phyloP scores from a whole-genome alignment of 2,888 invertebrate species.

The Esperia sulphurella region DNA sequence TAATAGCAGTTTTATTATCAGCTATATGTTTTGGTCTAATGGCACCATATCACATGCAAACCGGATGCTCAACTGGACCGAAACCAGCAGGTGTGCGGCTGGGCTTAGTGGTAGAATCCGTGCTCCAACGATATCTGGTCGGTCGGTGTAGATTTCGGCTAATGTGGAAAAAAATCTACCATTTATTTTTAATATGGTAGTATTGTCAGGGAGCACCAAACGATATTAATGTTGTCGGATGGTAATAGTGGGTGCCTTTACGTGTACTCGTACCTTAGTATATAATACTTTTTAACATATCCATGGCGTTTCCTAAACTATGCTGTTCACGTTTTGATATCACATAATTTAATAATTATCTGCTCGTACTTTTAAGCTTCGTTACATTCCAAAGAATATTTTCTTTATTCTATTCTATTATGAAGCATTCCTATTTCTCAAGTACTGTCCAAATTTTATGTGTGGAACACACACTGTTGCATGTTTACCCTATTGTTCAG shows the following conservation, averaged over 20 bases:
- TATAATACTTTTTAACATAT: conserved; percentile 38
- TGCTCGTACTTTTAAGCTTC: conserved; percentile 48
- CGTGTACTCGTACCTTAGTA: conserved; percentile 51
- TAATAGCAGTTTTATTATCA: no score
- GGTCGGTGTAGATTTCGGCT: no score
- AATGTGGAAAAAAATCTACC: not conserved
- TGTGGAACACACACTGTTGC: conserved; percentile 52
- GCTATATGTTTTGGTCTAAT: no score
- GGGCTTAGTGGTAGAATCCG: no score
- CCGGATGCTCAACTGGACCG: no score
- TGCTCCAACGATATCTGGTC: no score
- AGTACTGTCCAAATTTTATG: conserved; percentile 41
- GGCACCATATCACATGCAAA: no score
- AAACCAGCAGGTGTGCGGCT: no score
- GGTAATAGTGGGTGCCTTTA: conserved; percentile 53
- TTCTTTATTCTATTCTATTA: conserved; percentile 51
- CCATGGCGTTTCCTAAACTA: conserved; percentile 27
- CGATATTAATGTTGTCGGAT: conserved; percentile 30
- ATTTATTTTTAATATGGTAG: conserved; percentile 34
- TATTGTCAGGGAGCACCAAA: conserved; percentile 62
- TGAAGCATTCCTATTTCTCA: conserved; percentile 60
- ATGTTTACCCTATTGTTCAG: conserved; percentile 5
- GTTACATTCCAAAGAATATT: conserved; percentile 74
- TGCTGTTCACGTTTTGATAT: conserved; percentile 18
- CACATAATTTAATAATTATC: conserved; percentile 6